These are phyloP conservation scores for Altica lythri DNA, from an alignment of 2,888 invertebrate genomes.

Conservation along the genomic window DNA sequence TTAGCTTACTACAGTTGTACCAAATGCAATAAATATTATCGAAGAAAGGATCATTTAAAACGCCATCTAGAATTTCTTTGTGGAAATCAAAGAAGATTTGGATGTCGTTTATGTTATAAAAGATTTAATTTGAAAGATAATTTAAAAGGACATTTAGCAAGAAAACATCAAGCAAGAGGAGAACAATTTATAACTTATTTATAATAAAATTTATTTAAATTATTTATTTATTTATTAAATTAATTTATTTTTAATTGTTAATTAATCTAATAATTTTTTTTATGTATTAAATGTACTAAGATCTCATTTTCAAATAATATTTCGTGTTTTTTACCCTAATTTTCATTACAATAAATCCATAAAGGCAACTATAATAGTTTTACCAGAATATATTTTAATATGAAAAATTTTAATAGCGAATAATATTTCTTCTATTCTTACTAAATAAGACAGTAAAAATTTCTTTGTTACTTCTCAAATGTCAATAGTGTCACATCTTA, in stretches of 20 bases:
- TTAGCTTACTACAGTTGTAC: background rate
- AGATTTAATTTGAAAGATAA: constrained; percentile 20
- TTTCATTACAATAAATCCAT: no score
- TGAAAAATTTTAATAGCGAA: no score
- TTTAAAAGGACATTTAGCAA: constrained; percentile 18
- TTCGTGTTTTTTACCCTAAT: no score
- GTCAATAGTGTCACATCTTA: no score
- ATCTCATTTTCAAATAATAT: no score
- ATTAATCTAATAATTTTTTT: no score
- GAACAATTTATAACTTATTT: background rate
- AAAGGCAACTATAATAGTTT: no score
- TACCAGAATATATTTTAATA: no score
- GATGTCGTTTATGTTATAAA: constrained; percentile 11
- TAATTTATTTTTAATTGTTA: background rate
- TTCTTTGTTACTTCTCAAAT: no score
- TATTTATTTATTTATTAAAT: background rate
- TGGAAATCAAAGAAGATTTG: constrained; percentile 19
- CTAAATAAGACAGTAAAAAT: no score
- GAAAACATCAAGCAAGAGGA: constrained; percentile 14
- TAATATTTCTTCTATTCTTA: no score
- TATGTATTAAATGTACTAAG: no score
- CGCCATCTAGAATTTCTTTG: constrained; percentile 20
- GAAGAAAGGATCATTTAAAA: constrained; percentile 24
- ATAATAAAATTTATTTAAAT: background rate
- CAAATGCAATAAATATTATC: constrained; percentile 18